phyloP scores from a whole-genome alignment of 2,888 invertebrate genomes.

The Himalopsyche tibetana region DNA sequence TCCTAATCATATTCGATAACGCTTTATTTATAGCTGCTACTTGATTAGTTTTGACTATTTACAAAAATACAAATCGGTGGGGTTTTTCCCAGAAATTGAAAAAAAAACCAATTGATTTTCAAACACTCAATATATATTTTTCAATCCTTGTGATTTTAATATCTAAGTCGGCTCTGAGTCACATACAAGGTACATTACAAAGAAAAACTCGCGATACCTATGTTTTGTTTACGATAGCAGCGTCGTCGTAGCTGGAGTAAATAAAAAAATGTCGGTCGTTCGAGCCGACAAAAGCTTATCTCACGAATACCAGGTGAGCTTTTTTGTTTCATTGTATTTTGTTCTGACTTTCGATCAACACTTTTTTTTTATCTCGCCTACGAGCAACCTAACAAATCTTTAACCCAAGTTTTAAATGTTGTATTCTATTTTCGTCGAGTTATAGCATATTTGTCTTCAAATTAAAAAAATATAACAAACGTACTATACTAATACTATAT shows the following conservation, averaged over 20 bases:
- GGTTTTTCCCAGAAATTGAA: background rate
- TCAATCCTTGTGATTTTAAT: background rate
- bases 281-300: slow-evolving; percentile 54
- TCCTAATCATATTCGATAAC: no score
- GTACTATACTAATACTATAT: no score
- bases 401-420: background rate
- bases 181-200: background rate
- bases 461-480: no score
- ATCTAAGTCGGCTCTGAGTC: background rate
- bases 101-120: background rate
- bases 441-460: no score
- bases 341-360: background rate
- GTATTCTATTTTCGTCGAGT: no score
- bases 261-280: slow-evolving; percentile 47
- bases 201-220: slow-evolving; percentile 20
- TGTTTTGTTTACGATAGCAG: slow-evolving; percentile 17
- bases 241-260: background rate
- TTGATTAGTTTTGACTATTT: no score
- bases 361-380: background rate
- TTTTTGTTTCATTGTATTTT: slow-evolving; percentile 45
- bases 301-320: slow-evolving; percentile 50
- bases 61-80: no score
- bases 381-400: background rate
- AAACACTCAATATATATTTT: background rate
- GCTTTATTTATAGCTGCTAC: no score